Evolutionary conservation across 2,113 vertebrate genomes (phyloP).

Genomic region (Zingel zingel): DNA sequence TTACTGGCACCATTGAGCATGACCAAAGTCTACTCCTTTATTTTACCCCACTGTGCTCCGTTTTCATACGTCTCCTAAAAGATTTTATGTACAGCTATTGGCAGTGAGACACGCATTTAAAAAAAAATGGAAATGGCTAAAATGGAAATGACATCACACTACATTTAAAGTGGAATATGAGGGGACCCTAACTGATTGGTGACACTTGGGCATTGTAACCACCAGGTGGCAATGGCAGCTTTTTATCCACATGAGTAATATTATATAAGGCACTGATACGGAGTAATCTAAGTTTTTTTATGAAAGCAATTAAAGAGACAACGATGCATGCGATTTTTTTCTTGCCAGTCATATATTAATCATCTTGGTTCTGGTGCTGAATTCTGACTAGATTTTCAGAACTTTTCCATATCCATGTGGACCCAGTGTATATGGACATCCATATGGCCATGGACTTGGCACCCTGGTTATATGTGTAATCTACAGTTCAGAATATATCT

Average conservation of each 20-base stretch:
- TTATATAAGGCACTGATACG: background rate
- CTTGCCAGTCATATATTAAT: background rate
- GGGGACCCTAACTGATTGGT: background rate
- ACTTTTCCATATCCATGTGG: background rate
- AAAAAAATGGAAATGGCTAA: background rate
- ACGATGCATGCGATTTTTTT: background rate
- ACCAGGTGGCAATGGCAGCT: background rate
- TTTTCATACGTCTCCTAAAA: background rate
- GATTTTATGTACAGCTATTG: background rate
- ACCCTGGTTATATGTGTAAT: conserved; percentile 6
- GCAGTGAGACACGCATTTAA: background rate
- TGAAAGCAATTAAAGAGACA: background rate
- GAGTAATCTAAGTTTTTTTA: no score
- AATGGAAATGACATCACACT: background rate
- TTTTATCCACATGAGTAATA: background rate
- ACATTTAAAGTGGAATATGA: background rate
- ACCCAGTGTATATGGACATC: no score
- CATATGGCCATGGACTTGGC: conserved; percentile 1
- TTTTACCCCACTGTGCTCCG: background rate
- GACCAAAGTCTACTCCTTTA: background rate
- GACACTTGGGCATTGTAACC: no score
- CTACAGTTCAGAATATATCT: background rate
- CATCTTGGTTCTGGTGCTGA: background rate
- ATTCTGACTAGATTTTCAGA: background rate
- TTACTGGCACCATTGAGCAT: no score